phyloP scores from a whole-genome alignment of 2,113 vertebrate species.

The Calyptommatus sinebrachiatus region DNA sequence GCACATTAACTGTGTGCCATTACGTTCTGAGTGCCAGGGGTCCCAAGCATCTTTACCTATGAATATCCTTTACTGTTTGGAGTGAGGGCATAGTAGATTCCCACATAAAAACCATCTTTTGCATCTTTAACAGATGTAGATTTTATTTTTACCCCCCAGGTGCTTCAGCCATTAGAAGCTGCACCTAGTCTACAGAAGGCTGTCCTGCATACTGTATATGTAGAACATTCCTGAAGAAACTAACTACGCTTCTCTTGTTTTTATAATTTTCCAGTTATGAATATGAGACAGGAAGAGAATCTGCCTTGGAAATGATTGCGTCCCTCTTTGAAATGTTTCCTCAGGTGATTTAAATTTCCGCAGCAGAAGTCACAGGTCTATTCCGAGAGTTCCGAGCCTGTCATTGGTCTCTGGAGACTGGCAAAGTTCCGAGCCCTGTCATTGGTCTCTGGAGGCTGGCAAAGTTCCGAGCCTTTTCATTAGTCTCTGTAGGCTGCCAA shows the following conservation, averaged over 20 bases:
- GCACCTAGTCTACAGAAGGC: neutral
- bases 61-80: neutral
- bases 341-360: slow-evolving; percentile 67
- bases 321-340: slow-evolving; percentile 89
- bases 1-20: neutral
- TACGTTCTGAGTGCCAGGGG: neutral
- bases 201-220: slow-evolving; percentile 1
- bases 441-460: too few relatives aligned
- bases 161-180: too few relatives aligned
- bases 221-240: slow-evolving; percentile 11
- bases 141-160: too few relatives aligned
- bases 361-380: neutral
- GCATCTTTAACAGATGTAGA: too few relatives aligned
- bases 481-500: too few relatives aligned
- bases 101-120: too few relatives aligned
- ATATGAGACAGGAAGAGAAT: slow-evolving; percentile 91
- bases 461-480: too few relatives aligned
- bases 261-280: slow-evolving; percentile 76
- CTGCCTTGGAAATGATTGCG: slow-evolving; percentile 88
- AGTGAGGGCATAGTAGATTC: too few relatives aligned
- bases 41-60: neutral
- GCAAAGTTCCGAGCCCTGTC: too few relatives aligned
- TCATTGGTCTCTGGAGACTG: too few relatives aligned
- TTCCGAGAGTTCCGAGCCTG: neutral
- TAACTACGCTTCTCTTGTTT: slow-evolving; percentile 20